These are phyloP conservation scores for Holothuria leucospilota DNA, from an alignment of 53 echinoderm and acorn worm genomes.

Conservation along the genomic window DNA sequence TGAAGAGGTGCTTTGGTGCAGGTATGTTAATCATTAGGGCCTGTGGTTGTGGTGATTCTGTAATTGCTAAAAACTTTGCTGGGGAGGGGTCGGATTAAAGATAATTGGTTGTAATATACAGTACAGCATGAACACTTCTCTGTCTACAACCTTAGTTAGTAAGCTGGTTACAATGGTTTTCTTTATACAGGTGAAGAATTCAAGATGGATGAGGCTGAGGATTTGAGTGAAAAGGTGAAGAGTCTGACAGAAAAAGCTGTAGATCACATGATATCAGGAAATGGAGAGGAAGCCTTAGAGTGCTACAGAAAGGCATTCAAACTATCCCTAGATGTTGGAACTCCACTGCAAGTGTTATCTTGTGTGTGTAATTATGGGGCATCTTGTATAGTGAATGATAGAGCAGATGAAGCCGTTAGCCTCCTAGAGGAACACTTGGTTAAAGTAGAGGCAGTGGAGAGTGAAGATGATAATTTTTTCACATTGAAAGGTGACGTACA, in stretches of 20 bases:
- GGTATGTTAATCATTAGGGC: no score
- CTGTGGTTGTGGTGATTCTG: no score
- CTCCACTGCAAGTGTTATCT: conserved; percentile 56
- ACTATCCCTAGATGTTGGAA: conserved; percentile 27
- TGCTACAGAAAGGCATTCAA: conserved; percentile 27
- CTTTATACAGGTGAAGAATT: no score
- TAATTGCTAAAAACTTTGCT: no score
- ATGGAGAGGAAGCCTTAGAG: conserved; percentile 1
- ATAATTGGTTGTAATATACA: no score
- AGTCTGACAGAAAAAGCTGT: conserved; percentile 5
- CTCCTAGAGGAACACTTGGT: conserved; percentile 51
- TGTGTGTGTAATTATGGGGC: conserved; percentile 95
- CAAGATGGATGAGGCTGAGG: not conserved
- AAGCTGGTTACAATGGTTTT: no score
- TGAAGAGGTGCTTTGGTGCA: no score
- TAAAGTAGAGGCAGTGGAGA: not conserved
- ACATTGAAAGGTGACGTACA: conserved; percentile 76
- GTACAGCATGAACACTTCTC: no score
- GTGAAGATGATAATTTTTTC: conserved; percentile 37
- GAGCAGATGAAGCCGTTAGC: conserved; percentile 51
- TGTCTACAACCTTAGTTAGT: no score
- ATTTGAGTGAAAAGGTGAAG: conserved; percentile 2
- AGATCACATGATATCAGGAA: conserved; percentile 1
- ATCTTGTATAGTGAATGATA: conserved; percentile 58
- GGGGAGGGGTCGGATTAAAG: no score